These are phyloP conservation scores for human (Homo sapiens) DNA, from an alignment of 2,113 vertebrate genomes.

Conservation along the genomic window GRCh38 chr5:19643001-19643500, in stretches of 20 bases:
- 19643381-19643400: no score
- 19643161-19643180: not conserved
- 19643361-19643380: not conserved
- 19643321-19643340: not conserved
- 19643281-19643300: not conserved
- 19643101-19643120: not conserved
- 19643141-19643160: not conserved
- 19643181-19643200: not conserved
- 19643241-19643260: not conserved
- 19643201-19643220: not conserved
- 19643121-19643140: not conserved
- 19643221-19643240: not conserved
- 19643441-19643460: not conserved
- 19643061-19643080: not conserved
- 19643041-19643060: not conserved
- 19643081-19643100: not conserved
- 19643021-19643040: not conserved
- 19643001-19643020: not conserved
- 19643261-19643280: not conserved
- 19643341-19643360: not conserved
- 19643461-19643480: not conserved
- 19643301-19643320: not conserved
- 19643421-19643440: not conserved
- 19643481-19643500: not conserved
- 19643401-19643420: not conserved